Evolutionary conservation across 2,113 vertebrate species (phyloP).

Genomic region (Eubucco bourcierii): DNA sequence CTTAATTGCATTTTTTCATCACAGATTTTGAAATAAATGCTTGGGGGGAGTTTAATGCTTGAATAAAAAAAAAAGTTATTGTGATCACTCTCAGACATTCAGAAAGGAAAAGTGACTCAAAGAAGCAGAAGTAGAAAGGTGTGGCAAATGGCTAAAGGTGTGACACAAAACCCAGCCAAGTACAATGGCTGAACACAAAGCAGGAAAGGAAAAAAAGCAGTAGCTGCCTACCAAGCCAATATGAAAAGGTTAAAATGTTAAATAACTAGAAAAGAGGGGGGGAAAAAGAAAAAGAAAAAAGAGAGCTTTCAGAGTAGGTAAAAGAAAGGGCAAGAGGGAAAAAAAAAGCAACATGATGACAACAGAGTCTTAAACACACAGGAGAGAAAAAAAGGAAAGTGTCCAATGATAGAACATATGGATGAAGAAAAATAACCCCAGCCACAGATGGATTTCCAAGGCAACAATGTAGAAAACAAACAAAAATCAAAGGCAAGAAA

Average conservation of each 20-base stretch:
- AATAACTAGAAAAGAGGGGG: neutral
- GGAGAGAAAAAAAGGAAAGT: neutral
- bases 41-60: neutral
- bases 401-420: neutral
- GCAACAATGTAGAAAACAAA: neutral
- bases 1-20: slow-evolving; percentile 18
- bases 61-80: neutral
- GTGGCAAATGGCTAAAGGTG: slow-evolving; percentile 37
- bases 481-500: neutral
- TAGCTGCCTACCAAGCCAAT: neutral
- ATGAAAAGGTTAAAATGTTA: slow-evolving; percentile 32
- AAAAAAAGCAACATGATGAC: neutral
- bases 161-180: neutral
- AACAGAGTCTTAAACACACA: neutral
- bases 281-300: neutral
- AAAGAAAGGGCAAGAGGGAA: neutral
- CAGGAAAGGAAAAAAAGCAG: neutral
- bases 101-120: neutral
- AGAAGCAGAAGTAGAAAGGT: slow-evolving; percentile 33
- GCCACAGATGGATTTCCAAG: slow-evolving; percentile 23
- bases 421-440: slow-evolving; percentile 1
- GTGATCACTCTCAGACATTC: neutral
- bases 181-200: slow-evolving; percentile 12
- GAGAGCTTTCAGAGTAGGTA: neutral
- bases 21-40: slow-evolving; percentile 10